Evolutionary conservation across 2,113 vertebrate species (phyloP), one percentile per base, ranked within the genome.

Genomic region (Nestor notabilis): DNA sequence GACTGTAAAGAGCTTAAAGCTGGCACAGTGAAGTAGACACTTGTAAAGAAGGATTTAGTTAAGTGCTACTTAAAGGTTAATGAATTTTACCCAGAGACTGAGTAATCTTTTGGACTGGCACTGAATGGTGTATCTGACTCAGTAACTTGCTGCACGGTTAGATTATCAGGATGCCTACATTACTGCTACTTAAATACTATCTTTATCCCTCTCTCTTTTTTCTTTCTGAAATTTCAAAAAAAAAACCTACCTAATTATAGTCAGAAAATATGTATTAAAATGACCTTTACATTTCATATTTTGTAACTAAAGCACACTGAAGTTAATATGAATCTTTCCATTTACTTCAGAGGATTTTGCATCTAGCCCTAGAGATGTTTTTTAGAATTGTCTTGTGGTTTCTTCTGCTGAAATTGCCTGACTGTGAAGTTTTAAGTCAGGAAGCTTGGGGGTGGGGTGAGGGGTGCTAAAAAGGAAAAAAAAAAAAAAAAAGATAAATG

Each of bases 21-120:
- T 95, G 78, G 64, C 71, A 91, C 27, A 66, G 37, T 81, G 66
- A 96, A 94, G 93, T 20, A 97, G 83, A 61, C 39, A 88, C 79
- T 96, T 97, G 16, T 69, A 92, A 96, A 93, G 66, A 96, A 96
- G 71, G 65, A 96, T 92, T 96, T 97, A 90, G 49, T 90, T 97
- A 96, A 97, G 87, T 95, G 89, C 70, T 96, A n/a, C 94, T 98
- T 96, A 91, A 90, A 93, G 93, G 88, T 87, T 97, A 97, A 98
- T 98, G 91, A 97, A 96, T 90, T 97, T 98, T 96, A 95, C 49
- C 31, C 74, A 91, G 81, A 87, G 72, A 93, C 81, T 94, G 60
- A 95, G 71, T 93, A 94, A 97, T 92, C 84, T 97, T 84, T 95
- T 61, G 87, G 93, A 92, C 66, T 89, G 90, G 64, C 87, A 95